Conservation (phyloP, 2,113 vertebrate species). For the Microtus richardsoni region DNA sequence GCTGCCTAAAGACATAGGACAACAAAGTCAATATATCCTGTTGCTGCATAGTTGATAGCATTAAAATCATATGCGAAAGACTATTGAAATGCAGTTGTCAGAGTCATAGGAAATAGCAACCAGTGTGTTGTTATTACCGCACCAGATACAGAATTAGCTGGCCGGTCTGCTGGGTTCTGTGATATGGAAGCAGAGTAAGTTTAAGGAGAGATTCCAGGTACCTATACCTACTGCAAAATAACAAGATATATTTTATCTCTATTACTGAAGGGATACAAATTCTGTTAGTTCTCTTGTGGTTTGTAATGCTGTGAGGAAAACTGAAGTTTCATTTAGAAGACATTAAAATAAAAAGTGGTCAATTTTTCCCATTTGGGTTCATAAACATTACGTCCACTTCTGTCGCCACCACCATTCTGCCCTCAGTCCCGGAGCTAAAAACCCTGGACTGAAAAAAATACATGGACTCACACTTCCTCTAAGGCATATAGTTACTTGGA, state of each 20-base stretch:
- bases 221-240: background rate
- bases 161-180: background rate
- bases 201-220: background rate
- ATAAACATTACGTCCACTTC: background rate
- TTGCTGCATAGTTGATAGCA: background rate
- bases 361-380: background rate
- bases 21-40: background rate
- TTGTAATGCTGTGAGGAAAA: background rate
- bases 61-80: background rate
- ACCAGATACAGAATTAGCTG: background rate
- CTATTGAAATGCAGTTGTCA: slow-evolving; percentile 6
- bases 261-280: background rate
- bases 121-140: background rate
- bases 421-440: background rate
- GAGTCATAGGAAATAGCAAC: background rate
- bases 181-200: background rate
- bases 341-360: background rate
- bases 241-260: slow-evolving; percentile 13
- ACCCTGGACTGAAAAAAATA: background rate
- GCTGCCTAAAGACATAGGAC: background rate
- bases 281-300: background rate
- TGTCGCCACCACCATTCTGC: background rate
- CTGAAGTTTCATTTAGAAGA: slow-evolving; percentile 1
- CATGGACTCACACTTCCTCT: background rate
- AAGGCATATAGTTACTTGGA: background rate